Percentiles rank a stretch among this genome's conserved stretches.
phyloP scores from a whole-genome alignment of 92 coral and sea anemone species.

The Palythoa grandiflora region DNA sequence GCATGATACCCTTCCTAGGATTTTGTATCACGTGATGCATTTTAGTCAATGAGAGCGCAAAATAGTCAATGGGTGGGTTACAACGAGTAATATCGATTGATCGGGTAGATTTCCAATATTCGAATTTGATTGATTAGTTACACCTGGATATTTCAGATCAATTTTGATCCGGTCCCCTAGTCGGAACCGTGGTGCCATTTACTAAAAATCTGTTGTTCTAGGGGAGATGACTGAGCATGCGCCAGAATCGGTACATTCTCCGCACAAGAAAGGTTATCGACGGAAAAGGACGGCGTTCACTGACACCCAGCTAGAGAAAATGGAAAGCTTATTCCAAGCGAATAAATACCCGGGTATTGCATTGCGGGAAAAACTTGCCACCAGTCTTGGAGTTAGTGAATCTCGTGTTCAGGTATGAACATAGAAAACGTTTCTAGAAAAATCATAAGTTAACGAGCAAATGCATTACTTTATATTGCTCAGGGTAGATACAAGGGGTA shows the following conservation, averaged over 20 bases:
- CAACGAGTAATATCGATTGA: no score
- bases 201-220: not conserved
- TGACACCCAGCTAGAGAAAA: slow-evolving; percentile 28
- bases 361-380: slow-evolving; percentile 53
- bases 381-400: slow-evolving; percentile 50
- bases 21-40: no score
- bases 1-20: no score
- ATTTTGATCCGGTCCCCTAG: no score
- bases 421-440: not conserved
- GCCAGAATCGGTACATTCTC: not conserved
- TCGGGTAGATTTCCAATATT: no score
- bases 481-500: no score
- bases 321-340: slow-evolving; percentile 47
- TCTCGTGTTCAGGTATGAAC: slow-evolving; percentile 57
- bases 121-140: no score
- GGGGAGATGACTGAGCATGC: slow-evolving; percentile 5
- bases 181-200: not conserved
- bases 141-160: no score
- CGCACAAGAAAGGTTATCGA: slow-evolving; percentile 53
- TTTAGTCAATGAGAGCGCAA: no score
- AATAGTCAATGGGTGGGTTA: no score
- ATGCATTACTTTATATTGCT: no score
- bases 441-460: no score
- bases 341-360: slow-evolving; percentile 66
- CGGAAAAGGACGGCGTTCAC: slow-evolving; percentile 71